Evolutionary conservation across 2,797 vertebrate species (phyloP).

Genomic region (Thaleichthys pacificus): DNA sequence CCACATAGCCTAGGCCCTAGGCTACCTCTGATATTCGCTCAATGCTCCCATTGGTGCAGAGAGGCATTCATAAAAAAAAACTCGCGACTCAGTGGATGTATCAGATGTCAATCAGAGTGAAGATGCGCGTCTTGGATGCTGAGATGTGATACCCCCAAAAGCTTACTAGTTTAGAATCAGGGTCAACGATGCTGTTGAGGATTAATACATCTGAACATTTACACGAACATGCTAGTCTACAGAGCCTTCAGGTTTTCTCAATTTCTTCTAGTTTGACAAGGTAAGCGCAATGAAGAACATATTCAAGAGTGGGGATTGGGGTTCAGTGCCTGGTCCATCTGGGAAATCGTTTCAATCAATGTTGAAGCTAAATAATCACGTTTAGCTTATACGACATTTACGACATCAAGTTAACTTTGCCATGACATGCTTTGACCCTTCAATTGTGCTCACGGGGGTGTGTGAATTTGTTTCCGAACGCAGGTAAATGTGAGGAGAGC

Average conservation of each 20-base stretch:
- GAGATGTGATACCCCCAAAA: constrained; percentile 54
- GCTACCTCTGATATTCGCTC: constrained; percentile 46
- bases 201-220: constrained; percentile 48
- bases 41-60: constrained; percentile 56
- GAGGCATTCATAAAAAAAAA: constrained; percentile 28
- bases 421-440: background rate
- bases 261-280: constrained; percentile 42
- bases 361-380: background rate
- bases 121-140: constrained; percentile 62
- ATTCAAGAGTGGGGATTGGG: background rate
- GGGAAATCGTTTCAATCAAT: no score
- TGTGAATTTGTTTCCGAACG: constrained; percentile 2
- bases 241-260: constrained; percentile 26
- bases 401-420: background rate
- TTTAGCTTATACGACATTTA: no score
- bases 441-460: background rate
- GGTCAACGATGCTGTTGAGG: constrained; percentile 68
- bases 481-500: constrained; percentile 64
- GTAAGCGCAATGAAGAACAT: constrained; percentile 49
- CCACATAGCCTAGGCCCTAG: constrained; percentile 23
- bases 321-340: background rate
- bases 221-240: constrained; percentile 54
- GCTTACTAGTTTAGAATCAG: constrained; percentile 32
- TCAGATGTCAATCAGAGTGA: constrained; percentile 60
- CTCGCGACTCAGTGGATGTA: constrained; percentile 40